Evolutionary conservation across 2,113 vertebrate species (phyloP), one percentile per base, ranked within the genome.

Genomic region (Trogon surrucura): DNA sequence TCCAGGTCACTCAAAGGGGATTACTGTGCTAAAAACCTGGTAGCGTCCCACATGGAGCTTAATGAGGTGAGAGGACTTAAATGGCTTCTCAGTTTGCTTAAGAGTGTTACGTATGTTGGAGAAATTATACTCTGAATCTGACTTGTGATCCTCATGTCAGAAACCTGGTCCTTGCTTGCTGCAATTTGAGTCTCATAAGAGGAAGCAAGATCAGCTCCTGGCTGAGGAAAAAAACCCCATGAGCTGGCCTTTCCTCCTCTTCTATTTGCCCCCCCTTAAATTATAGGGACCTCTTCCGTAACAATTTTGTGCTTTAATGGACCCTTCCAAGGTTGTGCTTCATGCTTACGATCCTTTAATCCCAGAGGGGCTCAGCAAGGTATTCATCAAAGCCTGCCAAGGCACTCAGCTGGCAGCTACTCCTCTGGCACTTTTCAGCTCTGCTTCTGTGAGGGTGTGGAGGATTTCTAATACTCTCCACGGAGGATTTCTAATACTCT

Each of bases 381-480:
- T 1, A 0, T 51, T 72, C 2, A 4, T 41, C 53, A 53, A 62
- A 78, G 41, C 65, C 65, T 81, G 64, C 36, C 58, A 85, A 67
- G 38, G 11, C 47, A 45, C 66, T 62, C 44, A 56, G 85, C 36
- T 78, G 65, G 60, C 1, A 1, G 36, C n/a, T 66, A 11, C 71
- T 81, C 23, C 58, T 50, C 23, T 18, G 13, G 54, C 13, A 23
- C n/a, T 54, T 44, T 45, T 38, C 80, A 60, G 38, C 51, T 85
- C 51, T 0, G 1, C 30, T 84, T 11, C 80, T 9, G 1, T 1
- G 2, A 72, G 41, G 41, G 41, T 13, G 41, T 41, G 41, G 41
- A 41, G 41, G 41, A 41, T 41, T 41, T 41, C 41, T 41, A 41
- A 41, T 41, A 41, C 38, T 41, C 38, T 41, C 9, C 38, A 41